These are phyloP conservation scores for Corythornis cristatus DNA, from an alignment of 2,113 vertebrate species.

Conservation along the genomic window DNA sequence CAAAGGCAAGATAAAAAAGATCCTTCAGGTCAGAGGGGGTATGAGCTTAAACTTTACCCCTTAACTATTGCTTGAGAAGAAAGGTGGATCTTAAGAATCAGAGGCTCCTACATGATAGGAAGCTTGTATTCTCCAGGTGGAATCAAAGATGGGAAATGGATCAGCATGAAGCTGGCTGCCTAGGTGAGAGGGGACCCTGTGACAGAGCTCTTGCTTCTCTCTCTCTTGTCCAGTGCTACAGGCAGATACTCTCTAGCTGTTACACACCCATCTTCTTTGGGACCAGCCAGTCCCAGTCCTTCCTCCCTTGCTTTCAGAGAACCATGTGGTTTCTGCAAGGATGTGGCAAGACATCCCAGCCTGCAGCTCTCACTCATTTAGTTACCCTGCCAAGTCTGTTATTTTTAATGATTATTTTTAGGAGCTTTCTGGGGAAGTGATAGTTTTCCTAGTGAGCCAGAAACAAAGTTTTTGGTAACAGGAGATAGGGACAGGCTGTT, in stretches of 20 bases:
- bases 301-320: not conserved
- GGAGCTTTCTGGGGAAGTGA: constrained; percentile 41
- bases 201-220: not conserved
- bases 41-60: not conserved
- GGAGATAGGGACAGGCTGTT: not conserved
- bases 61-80: not conserved
- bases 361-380: constrained; percentile 22
- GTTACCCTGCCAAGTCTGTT: not conserved
- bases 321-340: not conserved
- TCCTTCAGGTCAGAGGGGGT: not conserved
- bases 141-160: not conserved
- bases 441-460: constrained; percentile 46
- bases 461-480: not conserved
- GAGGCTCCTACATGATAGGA: not conserved
- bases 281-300: not conserved
- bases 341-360: not conserved
- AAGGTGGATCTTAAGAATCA: not conserved
- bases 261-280: not conserved
- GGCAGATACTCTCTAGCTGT: not conserved
- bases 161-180: not conserved
- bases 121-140: not conserved
- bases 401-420: constrained; percentile 53
- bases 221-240: not conserved
- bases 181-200: not conserved
- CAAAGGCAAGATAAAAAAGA: not conserved